Evolutionary conservation across 2,888 invertebrate genomes (phyloP).

Genomic region (Bellardia pandia): DNA sequence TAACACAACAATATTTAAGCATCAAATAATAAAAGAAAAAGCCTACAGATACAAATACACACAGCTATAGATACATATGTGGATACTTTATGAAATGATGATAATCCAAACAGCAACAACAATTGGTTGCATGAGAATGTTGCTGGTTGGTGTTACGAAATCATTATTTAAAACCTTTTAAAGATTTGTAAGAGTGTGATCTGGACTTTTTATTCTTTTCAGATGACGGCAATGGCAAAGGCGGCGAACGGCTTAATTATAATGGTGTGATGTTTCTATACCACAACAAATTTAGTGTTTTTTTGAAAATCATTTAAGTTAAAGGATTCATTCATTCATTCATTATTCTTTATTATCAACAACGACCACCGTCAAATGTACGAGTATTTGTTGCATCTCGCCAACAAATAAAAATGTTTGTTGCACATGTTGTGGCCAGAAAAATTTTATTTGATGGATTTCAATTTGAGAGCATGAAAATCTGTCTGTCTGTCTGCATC

Average conservation of each 20-base stretch:
- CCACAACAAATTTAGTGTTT: constrained; percentile 9
- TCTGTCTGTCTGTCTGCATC: constrained; percentile 9
- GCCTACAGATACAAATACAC: background rate
- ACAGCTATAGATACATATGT: constrained; percentile 22
- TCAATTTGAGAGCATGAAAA: constrained; percentile 11
- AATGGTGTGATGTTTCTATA: constrained; percentile 43
- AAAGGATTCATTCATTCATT: constrained; percentile 42
- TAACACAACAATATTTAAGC: constrained; percentile 60
- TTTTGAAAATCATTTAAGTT: constrained; percentile 46
- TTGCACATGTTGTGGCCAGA: constrained; percentile 51
- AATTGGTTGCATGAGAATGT: background rate
- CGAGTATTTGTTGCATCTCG: constrained; percentile 20
- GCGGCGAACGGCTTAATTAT: constrained; percentile 71
- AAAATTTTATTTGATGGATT: constrained; percentile 67
- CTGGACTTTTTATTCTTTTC: constrained; percentile 5
- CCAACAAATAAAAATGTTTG: constrained; percentile 38
- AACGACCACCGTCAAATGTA: constrained; percentile 43
- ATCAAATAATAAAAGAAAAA: constrained; percentile 15
- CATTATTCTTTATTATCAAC: background rate
- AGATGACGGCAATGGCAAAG: constrained; percentile 45
- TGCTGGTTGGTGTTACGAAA: constrained; percentile 8
- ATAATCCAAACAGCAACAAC: constrained; percentile 36
- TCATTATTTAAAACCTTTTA: constrained; percentile 44
- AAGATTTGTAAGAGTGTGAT: constrained; percentile 34
- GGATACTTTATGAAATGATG: constrained; percentile 22